phyloP scores from a whole-genome alignment of 2,888 invertebrate genomes.

The Blastobasis adustella region DNA sequence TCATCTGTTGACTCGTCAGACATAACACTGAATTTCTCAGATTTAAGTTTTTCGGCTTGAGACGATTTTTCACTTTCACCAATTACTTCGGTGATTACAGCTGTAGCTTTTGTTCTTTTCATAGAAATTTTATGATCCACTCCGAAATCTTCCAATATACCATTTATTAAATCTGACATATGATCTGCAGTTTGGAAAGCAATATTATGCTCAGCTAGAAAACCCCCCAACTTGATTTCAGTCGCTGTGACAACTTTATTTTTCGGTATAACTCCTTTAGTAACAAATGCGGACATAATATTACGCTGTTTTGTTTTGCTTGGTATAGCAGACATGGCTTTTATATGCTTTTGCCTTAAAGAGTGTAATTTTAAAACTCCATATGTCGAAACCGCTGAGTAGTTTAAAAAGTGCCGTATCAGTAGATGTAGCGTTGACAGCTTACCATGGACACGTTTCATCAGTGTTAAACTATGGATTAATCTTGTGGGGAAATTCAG shows the following conservation, averaged over 20 bases:
- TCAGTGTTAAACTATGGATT: no score
- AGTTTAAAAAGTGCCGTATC: no score
- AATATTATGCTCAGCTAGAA: slow-evolving; percentile 4
- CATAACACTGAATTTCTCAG: slow-evolving; percentile 5
- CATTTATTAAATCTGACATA: neutral
- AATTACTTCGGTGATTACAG: slow-evolving; percentile 1
- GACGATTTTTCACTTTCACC: slow-evolving; percentile 1
- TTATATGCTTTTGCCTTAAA: slow-evolving; percentile 6
- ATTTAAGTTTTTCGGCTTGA: slow-evolving; percentile 1
- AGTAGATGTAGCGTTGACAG: no score
- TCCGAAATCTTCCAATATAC: neutral
- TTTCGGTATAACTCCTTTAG: neutral
- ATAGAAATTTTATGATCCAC: slow-evolving; percentile 2
- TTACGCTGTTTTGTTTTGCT: slow-evolving; percentile 5
- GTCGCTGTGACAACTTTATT: slow-evolving; percentile 1
- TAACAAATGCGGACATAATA: slow-evolving; percentile 3
- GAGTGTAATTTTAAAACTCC: neutral
- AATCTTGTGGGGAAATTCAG: no score
- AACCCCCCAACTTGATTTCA: slow-evolving; percentile 1
- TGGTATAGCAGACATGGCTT: slow-evolving; percentile 5
- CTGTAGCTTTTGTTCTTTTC: slow-evolving; percentile 4
- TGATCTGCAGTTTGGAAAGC: slow-evolving; percentile 1
- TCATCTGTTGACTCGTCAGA: slow-evolving; percentile 5
- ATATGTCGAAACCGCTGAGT: slow-evolving; percentile 6
- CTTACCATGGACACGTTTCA: no score